Percentiles rank a stretch among this genome's conserved stretches.
These are phyloP conservation scores for Gobiocypris rarus DNA, from an alignment of 2,113 vertebrate genomes.

Conservation along the genomic window DNA sequence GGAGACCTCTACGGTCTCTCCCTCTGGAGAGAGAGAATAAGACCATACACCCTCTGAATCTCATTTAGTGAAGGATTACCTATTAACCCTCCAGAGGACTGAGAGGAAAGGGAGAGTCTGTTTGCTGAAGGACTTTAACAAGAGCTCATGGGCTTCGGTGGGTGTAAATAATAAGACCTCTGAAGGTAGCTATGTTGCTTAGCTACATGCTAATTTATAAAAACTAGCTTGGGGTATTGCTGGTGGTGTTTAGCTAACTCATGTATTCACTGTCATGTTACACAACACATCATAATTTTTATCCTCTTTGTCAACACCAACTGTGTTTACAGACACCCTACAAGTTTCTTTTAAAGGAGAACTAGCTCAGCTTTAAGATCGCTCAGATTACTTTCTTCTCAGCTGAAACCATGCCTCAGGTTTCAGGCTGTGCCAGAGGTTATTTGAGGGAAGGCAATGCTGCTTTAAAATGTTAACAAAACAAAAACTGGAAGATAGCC, in stretches of 20 bases:
- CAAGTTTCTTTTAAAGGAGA: conserved; percentile 28
- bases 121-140: conserved; percentile 50
- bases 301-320: background rate
- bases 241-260: conserved; percentile 11
- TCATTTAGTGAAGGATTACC: conserved; percentile 75
- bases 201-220: conserved; percentile 19
- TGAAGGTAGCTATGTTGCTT: conserved; percentile 43
- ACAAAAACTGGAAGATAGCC: background rate
- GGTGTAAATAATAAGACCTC: conserved; percentile 24
- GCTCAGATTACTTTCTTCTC: background rate
- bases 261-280: conserved; percentile 17
- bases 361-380: background rate
- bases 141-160: conserved; percentile 40
- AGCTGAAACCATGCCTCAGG: background rate
- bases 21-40: conserved; percentile 64
- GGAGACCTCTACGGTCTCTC: conserved; percentile 68
- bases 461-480: background rate
- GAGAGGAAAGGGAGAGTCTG: conserved; percentile 41
- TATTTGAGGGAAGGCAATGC: conserved; percentile 8
- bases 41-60: conserved; percentile 62
- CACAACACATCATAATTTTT: background rate
- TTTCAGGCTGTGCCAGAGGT: conserved; percentile 14
- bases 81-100: conserved; percentile 64
- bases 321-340: conserved; percentile 31
- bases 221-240: conserved; percentile 9